Percentiles rank a stretch among this genome's conserved stretches.
Conservation (phyloP, 2,113 vertebrate species). For the Pleuronectes platessa region DNA sequence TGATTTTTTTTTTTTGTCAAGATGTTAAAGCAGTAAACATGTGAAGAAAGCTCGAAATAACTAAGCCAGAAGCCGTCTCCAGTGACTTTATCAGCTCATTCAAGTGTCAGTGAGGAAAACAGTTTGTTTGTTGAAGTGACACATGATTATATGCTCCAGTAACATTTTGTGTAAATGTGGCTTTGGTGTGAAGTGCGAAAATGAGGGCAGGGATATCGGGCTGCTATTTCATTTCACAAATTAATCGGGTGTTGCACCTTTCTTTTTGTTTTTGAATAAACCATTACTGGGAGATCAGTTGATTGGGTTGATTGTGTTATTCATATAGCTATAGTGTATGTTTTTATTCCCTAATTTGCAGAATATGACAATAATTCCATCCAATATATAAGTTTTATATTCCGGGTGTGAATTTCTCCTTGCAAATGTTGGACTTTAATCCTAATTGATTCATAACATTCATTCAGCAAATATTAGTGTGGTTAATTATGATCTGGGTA, state of each 20-base stretch:
- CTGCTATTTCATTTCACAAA: constrained; percentile 19
- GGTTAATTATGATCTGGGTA: too few species aligned
- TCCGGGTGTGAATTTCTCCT: not conserved
- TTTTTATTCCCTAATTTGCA: not conserved
- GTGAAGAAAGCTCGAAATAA: not conserved
- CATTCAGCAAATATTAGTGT: too few species aligned
- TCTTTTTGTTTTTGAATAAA: not conserved
- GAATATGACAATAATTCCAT: too few species aligned
- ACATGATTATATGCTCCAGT: constrained; percentile 30
- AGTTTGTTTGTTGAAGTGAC: constrained; percentile 9
- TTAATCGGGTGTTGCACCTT: constrained; percentile 15
- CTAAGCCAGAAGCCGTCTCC: constrained; percentile 19
- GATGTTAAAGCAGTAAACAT: constrained; percentile 28
- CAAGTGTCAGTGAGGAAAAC: constrained; percentile 28
- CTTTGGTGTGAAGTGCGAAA: constrained; percentile 14
- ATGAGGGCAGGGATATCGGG: constrained; percentile 5
- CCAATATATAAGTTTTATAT: too few species aligned
- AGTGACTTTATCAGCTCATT: constrained; percentile 40
- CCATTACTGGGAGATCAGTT: not conserved
- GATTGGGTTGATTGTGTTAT: not conserved
- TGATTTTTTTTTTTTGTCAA: constrained; percentile 4
- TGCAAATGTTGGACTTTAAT: too few species aligned
- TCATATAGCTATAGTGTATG: not conserved
- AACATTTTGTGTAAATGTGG: constrained; percentile 32
- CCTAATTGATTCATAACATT: too few species aligned